Evolutionary conservation across 2,797 vertebrate species (phyloP), one percentile per base, ranked within the genome.

Genomic region (Brotula barbata): DNA sequence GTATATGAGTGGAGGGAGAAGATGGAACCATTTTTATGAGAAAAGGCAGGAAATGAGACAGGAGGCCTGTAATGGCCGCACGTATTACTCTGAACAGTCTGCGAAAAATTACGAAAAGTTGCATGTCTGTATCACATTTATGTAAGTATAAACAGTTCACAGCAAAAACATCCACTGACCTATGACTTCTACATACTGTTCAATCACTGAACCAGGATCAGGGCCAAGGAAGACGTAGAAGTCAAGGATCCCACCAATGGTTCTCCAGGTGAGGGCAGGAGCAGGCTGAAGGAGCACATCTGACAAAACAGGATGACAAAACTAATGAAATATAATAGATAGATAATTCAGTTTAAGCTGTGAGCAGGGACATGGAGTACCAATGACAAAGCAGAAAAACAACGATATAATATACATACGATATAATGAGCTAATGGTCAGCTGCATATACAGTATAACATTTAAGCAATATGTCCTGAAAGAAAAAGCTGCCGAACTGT

Each of bases 171-270:
- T 36, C 13, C 14, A 82, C 92, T 90, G 52, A 97, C 95, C 95
- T 75, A 95, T 73, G 54, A 97, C 93, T 20, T 95, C 92, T 75
- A 93, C 68, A 73, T 95, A 97, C 78, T 97, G 94, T 55, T 84
- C 89, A 56, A 94, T 80, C 16, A 96, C 95, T 58, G 92, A 90
- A 57, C 75, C 82, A 4, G 86, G 95, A 84, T 54, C 93, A 34
- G 79, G 94, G 3, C 95, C 95, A 20, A 95, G 83, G 81, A 96
- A 96, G 52, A 97, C 44, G 12, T 96, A 97, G 47, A 96, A 91
- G 85, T 97, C 95, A 34, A 96, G 83, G 59, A 96, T 90, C 1
- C 95, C 95, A 8, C 95, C 95, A 0, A 94, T 94, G 0, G 93
- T 92, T 3, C 95, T 90, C 95, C 95, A 97, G 46, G 95, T 97